phyloP scores from a whole-genome alignment of 2,797 vertebrate species.

The Podarcis siculus region DNA sequence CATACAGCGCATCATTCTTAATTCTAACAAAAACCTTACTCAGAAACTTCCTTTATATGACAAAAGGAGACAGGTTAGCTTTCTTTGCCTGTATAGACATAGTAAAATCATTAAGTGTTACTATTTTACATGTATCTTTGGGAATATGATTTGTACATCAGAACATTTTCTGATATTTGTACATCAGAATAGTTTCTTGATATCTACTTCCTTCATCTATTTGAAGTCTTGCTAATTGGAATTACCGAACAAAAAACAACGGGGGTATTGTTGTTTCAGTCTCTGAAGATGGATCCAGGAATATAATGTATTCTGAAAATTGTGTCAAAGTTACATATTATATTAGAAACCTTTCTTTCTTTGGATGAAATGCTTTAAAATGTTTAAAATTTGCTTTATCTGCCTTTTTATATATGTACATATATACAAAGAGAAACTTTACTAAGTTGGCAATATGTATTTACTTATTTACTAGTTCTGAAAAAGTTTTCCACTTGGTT shows the following conservation, averaged over 20 bases:
- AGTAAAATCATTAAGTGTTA: constrained; percentile 51
- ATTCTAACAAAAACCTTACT: constrained; percentile 50
- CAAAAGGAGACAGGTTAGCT: constrained; percentile 40
- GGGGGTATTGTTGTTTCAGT: constrained; percentile 29
- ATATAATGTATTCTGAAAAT: constrained; percentile 32
- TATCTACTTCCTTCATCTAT: constrained; percentile 37
- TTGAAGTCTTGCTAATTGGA: constrained; percentile 35
- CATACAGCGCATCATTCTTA: constrained; percentile 37
- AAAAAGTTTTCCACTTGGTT: constrained; percentile 50
- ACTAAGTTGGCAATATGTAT: constrained; percentile 46
- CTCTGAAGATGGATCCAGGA: constrained; percentile 30
- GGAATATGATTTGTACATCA: constrained; percentile 53
- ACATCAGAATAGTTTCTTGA: constrained; percentile 46
- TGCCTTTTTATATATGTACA: constrained; percentile 26
- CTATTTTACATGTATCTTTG: constrained; percentile 49
- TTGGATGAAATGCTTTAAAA: constrained; percentile 50
- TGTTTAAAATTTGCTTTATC: constrained; percentile 52
- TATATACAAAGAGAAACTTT: background rate
- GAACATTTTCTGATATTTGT: constrained; percentile 29
- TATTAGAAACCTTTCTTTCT: constrained; percentile 32
- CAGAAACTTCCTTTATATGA: constrained; percentile 45
- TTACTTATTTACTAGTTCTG: constrained; percentile 49
- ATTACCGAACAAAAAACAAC: constrained; percentile 35
- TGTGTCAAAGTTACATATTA: constrained; percentile 36
- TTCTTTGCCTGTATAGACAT: constrained; percentile 28